These are phyloP conservation scores for Formica selysi DNA, from an alignment of 1,140 invertebrate species.

Conservation along the genomic window DNA sequence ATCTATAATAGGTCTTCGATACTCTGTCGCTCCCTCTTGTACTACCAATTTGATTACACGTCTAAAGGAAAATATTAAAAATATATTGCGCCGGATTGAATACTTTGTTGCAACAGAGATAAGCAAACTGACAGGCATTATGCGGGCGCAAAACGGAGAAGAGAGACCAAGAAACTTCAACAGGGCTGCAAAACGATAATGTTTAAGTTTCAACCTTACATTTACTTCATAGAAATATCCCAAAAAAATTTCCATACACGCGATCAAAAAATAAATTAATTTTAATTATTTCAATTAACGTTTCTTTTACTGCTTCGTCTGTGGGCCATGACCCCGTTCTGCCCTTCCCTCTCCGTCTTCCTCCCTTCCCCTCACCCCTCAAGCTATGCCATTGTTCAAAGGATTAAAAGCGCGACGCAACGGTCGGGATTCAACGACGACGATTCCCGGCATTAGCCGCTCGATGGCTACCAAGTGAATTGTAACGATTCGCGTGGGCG, in stretches of 20 bases:
- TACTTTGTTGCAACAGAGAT: slow-evolving; percentile 35
- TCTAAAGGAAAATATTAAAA: not conserved
- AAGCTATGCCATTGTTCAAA: not conserved
- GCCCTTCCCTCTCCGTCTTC: too few relatives aligned
- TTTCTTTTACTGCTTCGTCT: not conserved
- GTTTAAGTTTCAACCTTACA: not conserved
- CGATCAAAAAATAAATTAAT: not conserved
- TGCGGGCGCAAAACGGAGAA: slow-evolving; percentile 28
- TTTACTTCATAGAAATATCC: not conserved
- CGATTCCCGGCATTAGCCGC: not conserved
- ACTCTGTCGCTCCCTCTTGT: not conserved
- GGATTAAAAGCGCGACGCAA: slow-evolving; percentile 13
- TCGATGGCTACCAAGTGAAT: slow-evolving; percentile 48
- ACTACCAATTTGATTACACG: not conserved
- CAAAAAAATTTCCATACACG: not conserved
- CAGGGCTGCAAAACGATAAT: not conserved
- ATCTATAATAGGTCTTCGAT: too few relatives aligned
- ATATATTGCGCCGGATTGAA: slow-evolving; percentile 12
- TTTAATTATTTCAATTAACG: not conserved
- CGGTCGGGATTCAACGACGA: not conserved
- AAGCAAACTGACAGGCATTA: slow-evolving; percentile 11
- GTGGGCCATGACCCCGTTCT: not conserved
- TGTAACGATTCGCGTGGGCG: slow-evolving; percentile 52
- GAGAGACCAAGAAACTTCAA: not conserved
- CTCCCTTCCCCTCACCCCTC: not conserved